Base-by-base conservation (phyloP, 2,113 vertebrate species). In the Boulengeromyrus knoepffleri region DNA sequence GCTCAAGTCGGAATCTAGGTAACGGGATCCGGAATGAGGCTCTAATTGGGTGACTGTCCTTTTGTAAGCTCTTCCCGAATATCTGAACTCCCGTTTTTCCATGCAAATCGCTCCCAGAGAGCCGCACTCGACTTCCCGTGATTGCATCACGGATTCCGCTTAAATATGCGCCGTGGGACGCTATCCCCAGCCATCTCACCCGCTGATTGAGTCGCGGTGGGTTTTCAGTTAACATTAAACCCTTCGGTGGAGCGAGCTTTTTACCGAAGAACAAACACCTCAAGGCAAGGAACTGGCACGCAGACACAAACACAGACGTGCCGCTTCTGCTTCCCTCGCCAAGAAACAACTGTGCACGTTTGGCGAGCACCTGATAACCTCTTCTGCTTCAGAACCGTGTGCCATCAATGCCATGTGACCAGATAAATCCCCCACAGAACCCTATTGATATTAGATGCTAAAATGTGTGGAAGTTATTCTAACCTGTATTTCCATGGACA, bases 1-100 rank as follows among this genome's bases (percentile, higher is more conserved):
- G 90, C 39, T 93, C 93, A 94, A 95, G 93, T 92, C 21, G 85
- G 90, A 8, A 50, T 90, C 93, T 91, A 91, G 93, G 93, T 92
- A 94, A 92, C 90, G 80, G 90, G 89, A 92, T 90, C 90, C 91
- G 90, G 87, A 92, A 92, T 92, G 90, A 91, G 87, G 89, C 88
- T 91, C 83, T 93, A 93, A 93, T 93, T 93, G 93, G 92, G 58
- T 84, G 88, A 91, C 74, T 88, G 90, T 91, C 91, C 88, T 90
- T 87, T 87, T 31, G 15, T 87, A 47, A 87, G 85, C 46, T 56
- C 45, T 53, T 53, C 50, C n/a, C 47, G 47, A 56, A 86, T 31
- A 19, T 36, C 12, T 53, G 9, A 52, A 87, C 49, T 53, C 27
- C 85, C 27, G 49, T 47, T 85, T 85, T 85, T 19, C 42, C 45